Conservation (phyloP, 2,113 vertebrate species). For the Empidonax alnorum region DNA sequence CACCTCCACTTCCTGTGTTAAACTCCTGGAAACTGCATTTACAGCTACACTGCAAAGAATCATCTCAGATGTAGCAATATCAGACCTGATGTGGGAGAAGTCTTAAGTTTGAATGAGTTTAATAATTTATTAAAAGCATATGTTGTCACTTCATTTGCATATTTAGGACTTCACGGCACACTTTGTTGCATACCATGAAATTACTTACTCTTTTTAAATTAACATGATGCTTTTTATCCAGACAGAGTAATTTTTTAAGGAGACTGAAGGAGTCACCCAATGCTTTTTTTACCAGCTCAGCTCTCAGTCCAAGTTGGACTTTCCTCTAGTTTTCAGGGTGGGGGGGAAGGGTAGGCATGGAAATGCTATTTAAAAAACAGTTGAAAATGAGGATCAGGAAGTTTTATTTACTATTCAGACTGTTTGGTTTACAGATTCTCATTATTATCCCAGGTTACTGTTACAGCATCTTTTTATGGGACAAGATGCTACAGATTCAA, state of each 20-base stretch:
- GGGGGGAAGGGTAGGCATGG: fast-evolving
- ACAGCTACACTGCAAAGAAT: neutral
- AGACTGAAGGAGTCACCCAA: neutral
- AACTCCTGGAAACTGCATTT: neutral
- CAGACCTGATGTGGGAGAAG: neutral
- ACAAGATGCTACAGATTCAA: neutral
- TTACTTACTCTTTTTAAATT: neutral
- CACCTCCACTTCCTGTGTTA: neutral
- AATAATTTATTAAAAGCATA: neutral
- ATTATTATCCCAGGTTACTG: neutral
- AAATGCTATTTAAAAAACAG: neutral
- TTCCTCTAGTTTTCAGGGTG: neutral
- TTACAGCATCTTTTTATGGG: neutral
- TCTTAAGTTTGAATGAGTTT: neutral
- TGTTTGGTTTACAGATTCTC: neutral
- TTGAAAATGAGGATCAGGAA: neutral
- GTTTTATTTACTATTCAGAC: neutral
- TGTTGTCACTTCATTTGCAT: neutral
- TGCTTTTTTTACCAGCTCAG: neutral
- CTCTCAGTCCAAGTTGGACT: neutral
- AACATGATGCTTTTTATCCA: neutral
- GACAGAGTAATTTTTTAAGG: neutral
- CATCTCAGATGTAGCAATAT: neutral
- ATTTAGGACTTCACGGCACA: neutral
- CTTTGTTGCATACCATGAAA: neutral